Percentiles rank a stretch among this genome's conserved stretches.
phyloP scores from a whole-genome alignment of 1,140 invertebrate species.

The Meloidogyne floridensis region DNA sequence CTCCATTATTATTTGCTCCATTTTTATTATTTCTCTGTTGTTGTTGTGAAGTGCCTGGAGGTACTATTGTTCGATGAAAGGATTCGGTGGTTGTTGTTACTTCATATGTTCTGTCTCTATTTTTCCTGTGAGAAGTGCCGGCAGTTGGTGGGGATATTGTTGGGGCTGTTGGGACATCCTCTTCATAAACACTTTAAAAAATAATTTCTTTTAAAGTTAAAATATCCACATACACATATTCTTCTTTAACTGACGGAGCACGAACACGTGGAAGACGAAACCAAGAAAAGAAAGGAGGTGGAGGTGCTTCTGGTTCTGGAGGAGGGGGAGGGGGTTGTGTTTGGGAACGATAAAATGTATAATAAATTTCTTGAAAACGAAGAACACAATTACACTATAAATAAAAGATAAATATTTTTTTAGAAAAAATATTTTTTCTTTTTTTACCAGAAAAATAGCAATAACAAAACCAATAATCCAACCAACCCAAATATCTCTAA shows the following conservation, averaged over 20 bases:
- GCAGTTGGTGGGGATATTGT: slow-evolving; percentile 19
- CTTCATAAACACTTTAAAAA: slow-evolving; percentile 64
- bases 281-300: slow-evolving; percentile 64
- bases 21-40: not conserved
- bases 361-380: slow-evolving; percentile 66
- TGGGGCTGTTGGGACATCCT: slow-evolving; percentile 54
- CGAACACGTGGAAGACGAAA: slow-evolving; percentile 64
- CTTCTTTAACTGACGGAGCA: slow-evolving; percentile 64
- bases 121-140: slow-evolving; percentile 48
- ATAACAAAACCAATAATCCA: slow-evolving; percentile 64
- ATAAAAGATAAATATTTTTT: slow-evolving; percentile 30
- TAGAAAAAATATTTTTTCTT: not conserved
- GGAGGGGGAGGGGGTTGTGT: slow-evolving; percentile 7
- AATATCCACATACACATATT: slow-evolving; percentile 62
- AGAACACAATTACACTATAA: slow-evolving; percentile 62
- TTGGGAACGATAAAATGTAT: slow-evolving; percentile 48
- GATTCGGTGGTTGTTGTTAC: slow-evolving; percentile 65
- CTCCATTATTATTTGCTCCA: not conserved
- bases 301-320: slow-evolving; percentile 52
- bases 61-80: slow-evolving; percentile 63
- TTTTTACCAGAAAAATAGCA: slow-evolving; percentile 58
- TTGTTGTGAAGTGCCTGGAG: slow-evolving; percentile 39
- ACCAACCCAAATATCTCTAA: slow-evolving; percentile 64
- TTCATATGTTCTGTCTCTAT: slow-evolving; percentile 65
- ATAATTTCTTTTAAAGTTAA: not conserved